Evolutionary conservation across 2,797 vertebrate species (phyloP).

Genomic region (Etheostoma nigrum): DNA sequence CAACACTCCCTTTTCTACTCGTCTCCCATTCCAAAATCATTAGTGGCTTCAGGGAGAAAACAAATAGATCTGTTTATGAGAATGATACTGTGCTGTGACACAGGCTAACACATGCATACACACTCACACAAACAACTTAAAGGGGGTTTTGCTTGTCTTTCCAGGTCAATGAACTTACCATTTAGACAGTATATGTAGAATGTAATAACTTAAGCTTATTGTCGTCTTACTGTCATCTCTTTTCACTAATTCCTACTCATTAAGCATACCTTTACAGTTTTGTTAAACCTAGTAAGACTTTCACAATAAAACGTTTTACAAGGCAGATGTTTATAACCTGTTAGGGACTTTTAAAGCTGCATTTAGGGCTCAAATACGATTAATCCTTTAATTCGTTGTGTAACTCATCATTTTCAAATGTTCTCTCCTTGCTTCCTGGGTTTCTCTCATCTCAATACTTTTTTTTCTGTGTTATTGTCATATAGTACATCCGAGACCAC

Average conservation of each 20-base stretch:
- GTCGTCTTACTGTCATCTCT: background rate
- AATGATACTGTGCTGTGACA: slow-evolving; percentile 28
- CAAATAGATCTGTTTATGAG: slow-evolving; percentile 46
- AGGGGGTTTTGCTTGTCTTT: slow-evolving; percentile 55
- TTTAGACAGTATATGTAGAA: slow-evolving; percentile 15
- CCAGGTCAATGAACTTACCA: slow-evolving; percentile 41
- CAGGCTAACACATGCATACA: background rate
- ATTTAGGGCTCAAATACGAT: background rate
- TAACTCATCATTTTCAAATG: background rate
- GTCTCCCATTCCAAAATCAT: slow-evolving; percentile 36
- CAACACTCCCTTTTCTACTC: slow-evolving; percentile 53
- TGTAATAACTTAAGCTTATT: background rate
- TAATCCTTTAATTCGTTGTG: background rate
- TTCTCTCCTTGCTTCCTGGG: background rate
- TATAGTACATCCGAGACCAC: too few relatives aligned
- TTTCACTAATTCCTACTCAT: background rate
- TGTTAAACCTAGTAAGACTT: background rate
- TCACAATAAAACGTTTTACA: background rate
- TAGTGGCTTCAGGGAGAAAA: slow-evolving; percentile 54
- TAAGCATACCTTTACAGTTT: background rate
- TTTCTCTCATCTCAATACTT: background rate
- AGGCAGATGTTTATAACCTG: background rate
- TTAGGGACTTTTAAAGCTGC: background rate
- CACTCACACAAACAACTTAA: slow-evolving; percentile 3
- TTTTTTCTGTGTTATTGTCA: background rate